Base-by-base conservation (phyloP, 2,113 vertebrate genomes). In the Butastur rufipennis region DNA sequence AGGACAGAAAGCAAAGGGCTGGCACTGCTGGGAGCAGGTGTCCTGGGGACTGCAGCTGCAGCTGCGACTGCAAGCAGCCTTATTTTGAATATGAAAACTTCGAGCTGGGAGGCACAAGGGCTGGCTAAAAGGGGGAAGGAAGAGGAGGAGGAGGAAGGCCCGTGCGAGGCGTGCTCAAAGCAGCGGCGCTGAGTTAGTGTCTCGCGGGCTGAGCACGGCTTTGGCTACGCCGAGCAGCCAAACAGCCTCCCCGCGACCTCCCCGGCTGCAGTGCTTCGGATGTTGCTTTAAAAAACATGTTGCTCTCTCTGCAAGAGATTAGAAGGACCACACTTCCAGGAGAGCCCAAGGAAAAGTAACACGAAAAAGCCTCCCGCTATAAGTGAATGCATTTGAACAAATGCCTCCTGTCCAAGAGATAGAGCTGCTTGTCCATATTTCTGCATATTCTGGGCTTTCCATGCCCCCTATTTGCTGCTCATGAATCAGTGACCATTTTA, bases 1-100 rank as follows among this genome's bases (percentile, higher is more conserved):
- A 88, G 32, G 42, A 72, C 34, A 26, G 68, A 81, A 74, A 84
- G 81, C 72, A 67, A 86, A 59, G 36, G 36, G 56, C 58, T 78
- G 36, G 47, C 61, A 27, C 59, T 72, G 34, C 59, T 29, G 59
- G 72, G 42, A 95, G 74, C 87, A 93, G 86, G 81, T 81, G 84
- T 82, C 72, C 29, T 2, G 3, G 25, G n/a, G 88, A 34, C 81
- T 56, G 74, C 66, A 87, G 81, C 11, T 92, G 88, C 59, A 91
- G 81, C 70, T 95, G 42, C 16, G 20, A 86, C 29, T 72, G 88
- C 58, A 91, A 62, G 50, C 42, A 45, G n/a, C 43, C 80, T 83
- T 78, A 50, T 70, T 93, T 94, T 97, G 96, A 95, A 91, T 89
- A 93, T 70, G 77, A 91, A 92, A 86, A 95, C 42, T 56, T 93